Base-by-base conservation (phyloP, 2,113 vertebrate genomes). In the Melanotaenia duboulayi region DNA sequence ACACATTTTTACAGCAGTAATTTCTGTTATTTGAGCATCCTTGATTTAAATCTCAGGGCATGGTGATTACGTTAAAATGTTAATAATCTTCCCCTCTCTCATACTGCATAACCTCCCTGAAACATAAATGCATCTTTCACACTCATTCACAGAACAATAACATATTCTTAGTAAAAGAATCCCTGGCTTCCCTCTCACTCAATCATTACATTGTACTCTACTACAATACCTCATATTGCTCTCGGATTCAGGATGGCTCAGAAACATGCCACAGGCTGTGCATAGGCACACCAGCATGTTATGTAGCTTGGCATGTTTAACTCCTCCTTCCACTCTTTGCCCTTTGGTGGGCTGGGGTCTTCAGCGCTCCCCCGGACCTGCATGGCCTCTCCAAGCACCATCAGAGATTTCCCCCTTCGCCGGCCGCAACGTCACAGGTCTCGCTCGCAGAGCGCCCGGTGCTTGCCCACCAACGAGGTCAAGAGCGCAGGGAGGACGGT, bases 391-490 rank as follows among this genome's bases (percentile, higher is more conserved):
- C 91, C 89, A 94, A 96, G 92, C 92, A 90, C 91, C 91, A 93
- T 71, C 88, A 93, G 92, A 95, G 94, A 72, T 46, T 64, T 72
- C 78, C 76, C 91, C 94, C 94, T 91, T 93, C 91, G 81, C 93
- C 82, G 79, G 90, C 91, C 66, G 90, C 95, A 94, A 95, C 95
- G 88, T 97, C 94, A 94, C 94, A 93, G 76, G 94, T 95, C 91
- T 90, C 90, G 91, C 94, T 95, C 92, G 88, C 91, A 82, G 92
- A 95, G 90, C 94, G 95, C 91, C 92, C 94, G 89, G 93, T 93
- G 94, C 93, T 93, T 91, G 94, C 94, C 91, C 93, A 94, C 91
- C 92, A 91, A 87, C 93, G 92, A 92, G 95, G 96, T 89, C 95
- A 94, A 86, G 94, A 96, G 88, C 92, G 92, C 90, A 93, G 93